Percentiles rank a stretch among this genome's conserved stretches.
These are phyloP conservation scores for Todiramphus chloris DNA, from an alignment of 2,113 vertebrate genomes.

Conservation along the genomic window DNA sequence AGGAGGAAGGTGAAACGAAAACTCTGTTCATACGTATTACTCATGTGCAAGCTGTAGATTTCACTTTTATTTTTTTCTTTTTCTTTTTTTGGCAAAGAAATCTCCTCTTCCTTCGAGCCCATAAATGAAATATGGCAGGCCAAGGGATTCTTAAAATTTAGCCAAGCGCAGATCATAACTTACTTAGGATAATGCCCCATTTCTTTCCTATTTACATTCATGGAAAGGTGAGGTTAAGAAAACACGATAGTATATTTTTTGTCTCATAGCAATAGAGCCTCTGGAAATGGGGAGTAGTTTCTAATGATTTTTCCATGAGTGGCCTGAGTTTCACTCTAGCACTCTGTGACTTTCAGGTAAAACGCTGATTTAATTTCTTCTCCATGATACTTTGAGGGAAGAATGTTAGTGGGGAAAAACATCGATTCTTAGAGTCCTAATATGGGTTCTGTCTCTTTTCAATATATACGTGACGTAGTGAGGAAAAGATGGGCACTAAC, in stretches of 20 bases:
- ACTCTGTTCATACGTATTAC: background rate
- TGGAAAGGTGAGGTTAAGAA: background rate
- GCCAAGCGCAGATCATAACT: accelerated
- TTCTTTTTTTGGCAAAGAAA: background rate
- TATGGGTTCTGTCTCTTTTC: background rate
- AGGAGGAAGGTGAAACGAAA: slow-evolving; percentile 26
- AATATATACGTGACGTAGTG: background rate
- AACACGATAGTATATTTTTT: background rate
- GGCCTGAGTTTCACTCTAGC: background rate
- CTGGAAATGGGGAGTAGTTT: background rate
- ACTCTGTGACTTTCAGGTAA: background rate
- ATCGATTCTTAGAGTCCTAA: background rate
- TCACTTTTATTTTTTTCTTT: background rate
- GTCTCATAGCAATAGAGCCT: background rate
- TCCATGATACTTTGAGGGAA: background rate
- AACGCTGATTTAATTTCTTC: background rate
- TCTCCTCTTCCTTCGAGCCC: background rate
- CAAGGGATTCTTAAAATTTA: background rate
- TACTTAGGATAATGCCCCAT: background rate
- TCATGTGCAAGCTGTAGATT: background rate
- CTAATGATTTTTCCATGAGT: background rate
- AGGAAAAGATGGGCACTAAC: background rate
- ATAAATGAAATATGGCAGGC: background rate
- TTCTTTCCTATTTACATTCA: background rate
- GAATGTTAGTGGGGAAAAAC: background rate